A percentile compares a stretch with the other conserved stretches of the same genome.
These are phyloP conservation scores for Pimephales promelas DNA, from an alignment of 2,113 vertebrate genomes.

Conservation along the genomic window DNA sequence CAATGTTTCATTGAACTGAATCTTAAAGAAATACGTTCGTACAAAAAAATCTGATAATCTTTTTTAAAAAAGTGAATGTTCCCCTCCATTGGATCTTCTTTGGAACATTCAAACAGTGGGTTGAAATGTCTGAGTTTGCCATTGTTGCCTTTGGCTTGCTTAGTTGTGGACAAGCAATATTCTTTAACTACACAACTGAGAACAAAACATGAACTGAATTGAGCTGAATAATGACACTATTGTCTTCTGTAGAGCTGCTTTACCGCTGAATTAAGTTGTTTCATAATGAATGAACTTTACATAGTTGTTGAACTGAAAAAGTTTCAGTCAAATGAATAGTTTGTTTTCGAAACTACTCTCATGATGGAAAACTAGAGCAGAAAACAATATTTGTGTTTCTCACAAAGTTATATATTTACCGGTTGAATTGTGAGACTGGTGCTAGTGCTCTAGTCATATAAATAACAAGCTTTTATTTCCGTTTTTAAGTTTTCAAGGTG, in stretches of 20 bases:
- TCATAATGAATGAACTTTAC: too few relatives aligned
- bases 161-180: too few relatives aligned
- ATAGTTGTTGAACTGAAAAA: neutral
- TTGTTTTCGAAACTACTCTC: neutral
- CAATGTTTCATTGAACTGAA: neutral
- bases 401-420: neutral
- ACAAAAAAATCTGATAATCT: neutral
- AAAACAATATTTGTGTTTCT: neutral
- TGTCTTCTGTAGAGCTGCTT: too few relatives aligned
- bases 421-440: neutral
- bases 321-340: neutral
- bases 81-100: neutral
- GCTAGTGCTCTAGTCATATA: neutral
- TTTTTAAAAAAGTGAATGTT: neutral
- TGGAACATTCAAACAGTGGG: too few relatives aligned
- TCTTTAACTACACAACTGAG: too few relatives aligned
- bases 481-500: neutral
- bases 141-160: too few relatives aligned
- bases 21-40: neutral
- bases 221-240: too few relatives aligned
- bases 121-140: too few relatives aligned
- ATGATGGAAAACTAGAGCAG: neutral
- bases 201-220: too few relatives aligned
- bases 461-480: neutral
- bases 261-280: too few relatives aligned